phyloP scores from a whole-genome alignment of 2,113 vertebrate species.

The Leucoraja erinaceus region DNA sequence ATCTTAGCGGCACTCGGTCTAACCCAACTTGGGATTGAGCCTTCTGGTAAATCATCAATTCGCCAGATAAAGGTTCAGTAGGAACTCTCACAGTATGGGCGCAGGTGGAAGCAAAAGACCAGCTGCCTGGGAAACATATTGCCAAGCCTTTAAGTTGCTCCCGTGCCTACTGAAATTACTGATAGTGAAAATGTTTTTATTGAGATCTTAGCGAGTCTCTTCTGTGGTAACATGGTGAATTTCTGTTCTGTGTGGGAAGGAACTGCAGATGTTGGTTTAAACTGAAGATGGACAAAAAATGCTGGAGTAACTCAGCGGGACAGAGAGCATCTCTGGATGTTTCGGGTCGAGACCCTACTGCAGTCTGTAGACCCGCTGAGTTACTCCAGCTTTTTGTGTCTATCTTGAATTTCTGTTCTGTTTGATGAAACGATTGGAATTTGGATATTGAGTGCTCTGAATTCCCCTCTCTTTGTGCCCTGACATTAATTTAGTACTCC shows the following conservation, averaged over 20 bases:
- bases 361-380: too few relatives aligned
- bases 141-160: background rate
- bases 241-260: background rate
- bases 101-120: background rate
- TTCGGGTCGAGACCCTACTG: too few relatives aligned
- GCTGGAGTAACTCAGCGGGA: too few relatives aligned
- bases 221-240: background rate
- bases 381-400: too few relatives aligned
- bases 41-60: background rate
- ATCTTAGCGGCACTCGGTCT: background rate
- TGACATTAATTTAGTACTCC: background rate
- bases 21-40: background rate
- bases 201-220: background rate
- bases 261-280: too few relatives aligned
- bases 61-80: background rate
- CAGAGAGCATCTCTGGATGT: too few relatives aligned
- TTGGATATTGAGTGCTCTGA: background rate
- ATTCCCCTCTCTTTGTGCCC: background rate
- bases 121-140: background rate
- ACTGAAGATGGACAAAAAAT: too few relatives aligned
- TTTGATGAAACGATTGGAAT: background rate
- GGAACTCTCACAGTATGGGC: background rate
- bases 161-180: background rate
- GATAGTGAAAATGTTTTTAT: background rate
- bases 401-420: background rate